Base-by-base conservation (phyloP, 1,140 invertebrate species). In the Drosophila sp. region DNA sequence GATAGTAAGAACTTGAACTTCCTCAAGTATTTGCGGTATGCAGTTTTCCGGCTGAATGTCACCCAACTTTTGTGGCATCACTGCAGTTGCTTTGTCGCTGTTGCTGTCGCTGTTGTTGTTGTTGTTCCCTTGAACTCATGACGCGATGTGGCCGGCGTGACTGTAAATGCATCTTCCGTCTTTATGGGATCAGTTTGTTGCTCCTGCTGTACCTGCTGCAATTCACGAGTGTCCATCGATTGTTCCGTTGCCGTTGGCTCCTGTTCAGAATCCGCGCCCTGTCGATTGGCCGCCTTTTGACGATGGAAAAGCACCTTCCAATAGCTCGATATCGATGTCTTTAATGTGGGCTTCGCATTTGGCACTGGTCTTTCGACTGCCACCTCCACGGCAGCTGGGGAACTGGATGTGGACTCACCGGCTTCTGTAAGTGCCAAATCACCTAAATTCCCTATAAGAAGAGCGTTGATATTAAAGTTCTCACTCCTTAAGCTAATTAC, bases 291-390 rank as follows among this genome's bases (percentile, higher is more conserved):
- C 9, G 7, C 11, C 32, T 80, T 83, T n/a, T 62, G 70, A 38
- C 82, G 83, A 36, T 71, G 38, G 38, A 87, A 89, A 1, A 83
- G 65, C 5, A 57, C 6, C 50, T 89, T 89, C 83, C 84, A 89
- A 53, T 83, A 80, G 36, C 21, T 29, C 0, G 83, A 80, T 38
- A 82, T 73, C 1, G 83, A 89, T 6, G 69, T 13, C 63, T 64
- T 87, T 5, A 80, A 36, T 32, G 43, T 72, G 13, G 59, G 66
- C 38, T 80, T 80, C 0, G 9, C n/a, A 54, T 66, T 80, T 0
- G 72, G 66, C 25, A 45, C 5, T 4, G 79, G 76, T 32, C 21
- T 70, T 8, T 27, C 48, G 1, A 2, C 2, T 0, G 6, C 0
- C 7, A 48, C 36, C 6, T 58, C 27, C 0, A 34, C 18, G 9